These are phyloP conservation scores for Clanis bilineata DNA, from an alignment of 2,888 invertebrate species.

Conservation along the genomic window DNA sequence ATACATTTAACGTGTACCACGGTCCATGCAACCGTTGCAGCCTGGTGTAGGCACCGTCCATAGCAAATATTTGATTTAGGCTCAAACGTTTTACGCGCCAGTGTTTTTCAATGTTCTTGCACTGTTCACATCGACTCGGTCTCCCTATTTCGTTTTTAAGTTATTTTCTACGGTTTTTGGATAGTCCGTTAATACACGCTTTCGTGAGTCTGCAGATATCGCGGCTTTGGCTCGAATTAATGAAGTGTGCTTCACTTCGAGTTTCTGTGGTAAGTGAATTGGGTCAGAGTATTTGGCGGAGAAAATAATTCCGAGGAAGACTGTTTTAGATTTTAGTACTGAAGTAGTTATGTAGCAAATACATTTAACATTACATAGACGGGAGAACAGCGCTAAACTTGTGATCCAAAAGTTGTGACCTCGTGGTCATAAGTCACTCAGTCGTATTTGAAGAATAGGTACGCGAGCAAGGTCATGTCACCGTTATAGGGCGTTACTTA, in stretches of 20 bases:
- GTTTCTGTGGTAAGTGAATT: not conserved
- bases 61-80: conserved; percentile 42
- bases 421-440: too few species aligned
- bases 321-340: too few species aligned
- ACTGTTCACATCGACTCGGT: conserved; percentile 15
- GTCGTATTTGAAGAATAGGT: too few species aligned
- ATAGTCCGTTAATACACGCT: not conserved
- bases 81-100: conserved; percentile 32
- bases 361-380: too few species aligned
- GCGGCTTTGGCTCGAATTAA: not conserved
- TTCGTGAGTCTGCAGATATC: not conserved
- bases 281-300: not conserved
- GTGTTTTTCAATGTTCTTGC: conserved; percentile 37
- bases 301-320: too few species aligned
- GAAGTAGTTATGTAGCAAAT: too few species aligned
- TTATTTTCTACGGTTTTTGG: not conserved
- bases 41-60: not conserved
- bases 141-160: conserved; percentile 8
- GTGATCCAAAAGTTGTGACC: too few species aligned
- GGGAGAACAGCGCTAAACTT: too few species aligned
- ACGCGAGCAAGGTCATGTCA: too few species aligned
- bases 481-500: too few species aligned
- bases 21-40: conserved; percentile 1
- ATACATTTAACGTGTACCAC: not conserved
- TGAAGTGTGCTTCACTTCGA: not conserved